Percentiles rank a stretch among this genome's conserved stretches.
phyloP scores from a whole-genome alignment of 2,797 vertebrate species.

The Xiphorhynchus erythropygius region DNA sequence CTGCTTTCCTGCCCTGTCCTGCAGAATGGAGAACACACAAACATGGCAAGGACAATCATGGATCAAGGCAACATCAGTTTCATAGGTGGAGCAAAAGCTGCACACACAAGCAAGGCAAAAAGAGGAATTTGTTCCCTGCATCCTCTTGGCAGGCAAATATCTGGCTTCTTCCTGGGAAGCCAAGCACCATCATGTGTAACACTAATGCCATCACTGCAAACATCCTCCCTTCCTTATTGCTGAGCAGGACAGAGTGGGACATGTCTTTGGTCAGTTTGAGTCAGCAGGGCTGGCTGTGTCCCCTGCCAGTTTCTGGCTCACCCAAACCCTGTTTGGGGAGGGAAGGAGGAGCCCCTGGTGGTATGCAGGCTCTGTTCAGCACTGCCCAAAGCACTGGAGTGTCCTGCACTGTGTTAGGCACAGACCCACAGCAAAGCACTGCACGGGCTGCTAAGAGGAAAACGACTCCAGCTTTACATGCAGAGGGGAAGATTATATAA shows the following conservation, averaged over 20 bases:
- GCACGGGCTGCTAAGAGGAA: not conserved
- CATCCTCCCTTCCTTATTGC: not conserved
- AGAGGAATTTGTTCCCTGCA: not conserved
- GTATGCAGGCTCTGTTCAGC: not conserved
- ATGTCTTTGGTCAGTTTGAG: not conserved
- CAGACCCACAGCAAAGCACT: not conserved
- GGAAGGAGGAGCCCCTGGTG: not conserved
- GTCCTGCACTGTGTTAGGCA: not conserved
- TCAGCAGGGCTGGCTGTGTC: not conserved
- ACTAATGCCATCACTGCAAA: not conserved
- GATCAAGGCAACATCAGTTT: not conserved
- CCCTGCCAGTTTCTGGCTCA: not conserved
- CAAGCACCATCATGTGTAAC: not conserved
- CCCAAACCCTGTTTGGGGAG: not conserved
- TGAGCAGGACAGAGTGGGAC: fast-evolving
- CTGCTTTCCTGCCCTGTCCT: not conserved
- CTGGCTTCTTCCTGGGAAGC: not conserved
- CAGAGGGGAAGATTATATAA: not conserved
- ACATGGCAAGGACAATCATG: not conserved
- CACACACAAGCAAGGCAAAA: not conserved
- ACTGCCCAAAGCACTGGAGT: not conserved
- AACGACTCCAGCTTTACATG: not conserved
- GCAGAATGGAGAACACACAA: not conserved
- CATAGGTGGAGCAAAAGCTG: not conserved
- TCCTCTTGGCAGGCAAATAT: not conserved